Evolutionary conservation across 2,113 vertebrate species (phyloP), one percentile per base, ranked within the genome.

Genomic region (Oryzias javanicus): DNA sequence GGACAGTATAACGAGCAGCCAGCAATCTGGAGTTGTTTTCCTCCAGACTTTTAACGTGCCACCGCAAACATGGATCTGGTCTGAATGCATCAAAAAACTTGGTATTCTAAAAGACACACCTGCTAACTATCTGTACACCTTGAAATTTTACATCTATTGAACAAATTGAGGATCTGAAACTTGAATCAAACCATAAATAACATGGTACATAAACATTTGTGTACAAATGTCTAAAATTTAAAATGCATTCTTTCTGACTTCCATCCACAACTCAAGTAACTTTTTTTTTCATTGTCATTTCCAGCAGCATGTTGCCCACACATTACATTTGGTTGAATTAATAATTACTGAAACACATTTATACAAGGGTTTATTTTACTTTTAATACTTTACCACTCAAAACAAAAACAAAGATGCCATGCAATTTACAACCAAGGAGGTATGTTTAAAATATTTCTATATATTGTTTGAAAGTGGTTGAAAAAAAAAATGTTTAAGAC

Each of bases 131-230:
- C 50, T 29, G 50, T 27, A 16, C 24, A 51, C 42, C 55, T 53
- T 55, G 2, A 48, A 35, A 48, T 49, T 16, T 18, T 59, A 35
- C 47, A 55, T 27, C 25, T 53, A 58, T 55, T 17, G 4, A 17
- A 52, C 53, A 53, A 14, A 54, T 46, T 42, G 17, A 56, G 57
- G 27, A 40, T 49, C 14, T 29, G 54, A 69, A 78, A 46, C 29
- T 60, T 22, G 6, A 15, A 64, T 73, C 62, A 48, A 60, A 4
- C 54, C 48, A 76, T 74, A 49, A 65, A 76, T 59, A 53, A 40
- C 13, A 45, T 52, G 25, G 17, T 48, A 68, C 35, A 69, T 48
- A 55, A 24, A 74, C 42, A 35, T 60, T 10, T 52, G 46, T 76
- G 49, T 24, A 66, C 46, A 20, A 44, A 60, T 5, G 49, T 24